phyloP scores from a whole-genome alignment of 2,113 vertebrate genomes.

The Leptosomus discolor region DNA sequence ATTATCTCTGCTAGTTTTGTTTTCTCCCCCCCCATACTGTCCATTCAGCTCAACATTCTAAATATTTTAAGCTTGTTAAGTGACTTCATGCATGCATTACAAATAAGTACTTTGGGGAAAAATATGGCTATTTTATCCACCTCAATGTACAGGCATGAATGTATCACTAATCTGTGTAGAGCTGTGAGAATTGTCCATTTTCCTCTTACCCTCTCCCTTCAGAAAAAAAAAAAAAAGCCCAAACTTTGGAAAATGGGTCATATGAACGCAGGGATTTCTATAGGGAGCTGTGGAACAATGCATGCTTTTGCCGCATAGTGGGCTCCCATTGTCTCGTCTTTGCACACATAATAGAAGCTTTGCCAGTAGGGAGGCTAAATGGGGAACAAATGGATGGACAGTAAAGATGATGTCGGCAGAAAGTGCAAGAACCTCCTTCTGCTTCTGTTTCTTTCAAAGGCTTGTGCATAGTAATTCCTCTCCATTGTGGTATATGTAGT shows the following conservation, averaged over 20 bases:
- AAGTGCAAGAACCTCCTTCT: slow-evolving; percentile 21
- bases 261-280: neutral
- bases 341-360: neutral
- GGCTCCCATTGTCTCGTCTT: neutral
- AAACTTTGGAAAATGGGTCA: neutral
- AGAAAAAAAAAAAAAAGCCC: neutral
- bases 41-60: neutral
- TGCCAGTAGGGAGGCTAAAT: neutral
- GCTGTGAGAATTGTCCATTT: neutral
- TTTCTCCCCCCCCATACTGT: neutral
- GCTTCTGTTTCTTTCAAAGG: slow-evolving; percentile 5
- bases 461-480: neutral
- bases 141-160: neutral
- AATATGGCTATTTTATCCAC: neutral
- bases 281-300: neutral
- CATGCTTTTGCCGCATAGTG: accelerated
- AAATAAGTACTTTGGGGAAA: slow-evolving; percentile 8
- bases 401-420: neutral
- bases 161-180: neutral
- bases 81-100: neutral
- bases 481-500: neutral
- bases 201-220: neutral
- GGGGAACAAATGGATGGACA: neutral
- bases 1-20: neutral
- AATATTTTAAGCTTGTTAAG: slow-evolving; percentile 37